A percentile compares a stretch with the other conserved stretches of the same genome.
Conservation (phyloP, 2,888 invertebrate genomes). For the Salticus scenicus region DNA sequence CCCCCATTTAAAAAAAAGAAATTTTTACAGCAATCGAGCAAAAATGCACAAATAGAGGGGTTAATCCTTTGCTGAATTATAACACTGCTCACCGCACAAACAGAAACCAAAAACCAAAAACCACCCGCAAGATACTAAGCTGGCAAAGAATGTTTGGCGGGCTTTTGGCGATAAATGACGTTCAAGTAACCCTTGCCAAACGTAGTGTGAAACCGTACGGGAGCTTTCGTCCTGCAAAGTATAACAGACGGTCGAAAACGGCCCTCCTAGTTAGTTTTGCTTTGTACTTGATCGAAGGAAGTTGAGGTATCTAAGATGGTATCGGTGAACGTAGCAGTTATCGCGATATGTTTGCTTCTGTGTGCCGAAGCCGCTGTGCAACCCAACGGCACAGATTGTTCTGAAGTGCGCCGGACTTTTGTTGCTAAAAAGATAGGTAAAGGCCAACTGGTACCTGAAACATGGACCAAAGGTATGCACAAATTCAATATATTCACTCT, state of each 20-base stretch:
- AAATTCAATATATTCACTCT: not conserved
- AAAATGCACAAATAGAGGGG: too few species aligned
- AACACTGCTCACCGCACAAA: not conserved
- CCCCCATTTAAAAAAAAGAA: too few species aligned
- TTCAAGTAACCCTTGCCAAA: slow-evolving; percentile 40
- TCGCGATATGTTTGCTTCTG: slow-evolving; percentile 33
- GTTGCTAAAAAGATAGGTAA: slow-evolving; percentile 49
- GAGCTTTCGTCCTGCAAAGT: not conserved
- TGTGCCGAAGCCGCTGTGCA: slow-evolving; percentile 17
- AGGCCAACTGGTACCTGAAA: slow-evolving; percentile 47
- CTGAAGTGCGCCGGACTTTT: slow-evolving; percentile 58
- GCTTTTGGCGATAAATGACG: slow-evolving; percentile 20
- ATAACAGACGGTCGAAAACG: not conserved
- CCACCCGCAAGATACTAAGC: not conserved
- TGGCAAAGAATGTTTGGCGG: slow-evolving; percentile 3
- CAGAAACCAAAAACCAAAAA: not conserved
- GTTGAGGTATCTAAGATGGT: slow-evolving; percentile 28
- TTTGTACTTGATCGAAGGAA: not conserved
- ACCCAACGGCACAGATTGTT: slow-evolving; percentile 39
- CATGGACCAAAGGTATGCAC: slow-evolving; percentile 43
- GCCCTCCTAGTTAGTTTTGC: too few species aligned
- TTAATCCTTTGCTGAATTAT: not conserved
- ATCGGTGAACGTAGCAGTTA: slow-evolving; percentile 18
- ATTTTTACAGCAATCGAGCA: too few species aligned
- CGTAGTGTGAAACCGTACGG: slow-evolving; percentile 26